phyloP scores from a whole-genome alignment of 1,140 invertebrate genomes.

The Lanistes nyassanus region DNA sequence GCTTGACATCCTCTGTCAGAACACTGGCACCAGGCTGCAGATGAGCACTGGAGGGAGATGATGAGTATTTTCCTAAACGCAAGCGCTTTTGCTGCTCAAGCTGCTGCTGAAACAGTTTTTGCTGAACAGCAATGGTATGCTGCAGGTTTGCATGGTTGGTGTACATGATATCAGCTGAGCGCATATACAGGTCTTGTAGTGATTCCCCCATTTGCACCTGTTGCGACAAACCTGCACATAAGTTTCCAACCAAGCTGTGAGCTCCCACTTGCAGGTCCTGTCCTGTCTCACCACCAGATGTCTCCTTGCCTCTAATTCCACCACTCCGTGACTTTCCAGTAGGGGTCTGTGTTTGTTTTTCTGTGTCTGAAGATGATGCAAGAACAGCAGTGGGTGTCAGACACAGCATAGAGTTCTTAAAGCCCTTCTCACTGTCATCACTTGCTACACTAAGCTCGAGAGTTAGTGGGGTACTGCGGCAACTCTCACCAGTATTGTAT shows the following conservation, averaged over 20 bases:
- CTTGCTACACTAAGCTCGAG: constrained; percentile 71
- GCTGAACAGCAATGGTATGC: constrained; percentile 79
- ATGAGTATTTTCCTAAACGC: constrained; percentile 35
- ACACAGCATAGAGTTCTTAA: constrained; percentile 63
- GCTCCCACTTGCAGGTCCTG: constrained; percentile 27
- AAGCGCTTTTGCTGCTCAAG: constrained; percentile 57
- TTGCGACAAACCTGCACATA: constrained; percentile 30
- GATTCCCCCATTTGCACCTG: constrained; percentile 54
- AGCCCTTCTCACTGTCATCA: constrained; percentile 57
- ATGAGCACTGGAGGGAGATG: constrained; percentile 29
- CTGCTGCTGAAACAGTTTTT: constrained; percentile 74
- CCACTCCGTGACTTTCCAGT: constrained; percentile 32
- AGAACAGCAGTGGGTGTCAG: constrained; percentile 47
- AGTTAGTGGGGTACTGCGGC: constrained; percentile 75
- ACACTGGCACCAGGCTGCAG: constrained; percentile 27
- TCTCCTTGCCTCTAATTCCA: constrained; percentile 34
- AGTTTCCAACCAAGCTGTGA: constrained; percentile 33
- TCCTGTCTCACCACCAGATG: constrained; percentile 52
- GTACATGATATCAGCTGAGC: constrained; percentile 73
- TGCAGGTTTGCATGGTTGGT: constrained; percentile 79
- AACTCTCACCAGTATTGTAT: constrained; percentile 81
- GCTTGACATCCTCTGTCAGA: constrained; percentile 28
- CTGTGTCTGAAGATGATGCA: constrained; percentile 54
- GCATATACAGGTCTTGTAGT: constrained; percentile 62
- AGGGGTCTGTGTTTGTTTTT: constrained; percentile 63